Evolutionary conservation across 2,888 invertebrate genomes (phyloP).

Genomic region (Hybos culiciformis): DNA sequence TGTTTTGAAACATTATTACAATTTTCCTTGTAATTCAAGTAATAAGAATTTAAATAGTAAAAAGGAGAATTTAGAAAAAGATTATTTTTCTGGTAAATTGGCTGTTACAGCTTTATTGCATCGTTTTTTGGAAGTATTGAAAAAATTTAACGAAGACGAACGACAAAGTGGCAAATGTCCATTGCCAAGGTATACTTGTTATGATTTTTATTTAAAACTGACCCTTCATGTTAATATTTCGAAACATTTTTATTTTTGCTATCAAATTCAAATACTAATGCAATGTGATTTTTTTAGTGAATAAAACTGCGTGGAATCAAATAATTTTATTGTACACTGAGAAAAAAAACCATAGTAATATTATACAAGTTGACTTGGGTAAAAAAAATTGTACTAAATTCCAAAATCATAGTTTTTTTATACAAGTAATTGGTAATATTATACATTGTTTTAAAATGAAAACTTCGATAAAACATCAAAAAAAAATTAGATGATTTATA

Average conservation of each 20-base stretch:
- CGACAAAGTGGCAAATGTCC: conserved; percentile 73
- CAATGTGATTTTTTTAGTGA: conserved; percentile 58
- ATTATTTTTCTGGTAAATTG: conserved; percentile 53
- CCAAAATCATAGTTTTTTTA: too few species aligned
- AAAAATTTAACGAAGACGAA: conserved; percentile 74
- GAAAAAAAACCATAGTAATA: too few species aligned
- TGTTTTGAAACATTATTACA: conserved; percentile 93
- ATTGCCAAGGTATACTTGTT: conserved; percentile 50
- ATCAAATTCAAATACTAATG: too few species aligned
- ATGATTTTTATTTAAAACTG: background rate
- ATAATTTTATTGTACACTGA: conserved; percentile 85
- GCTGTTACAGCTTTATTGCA: conserved; percentile 87
- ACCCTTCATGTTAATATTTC: too few species aligned
- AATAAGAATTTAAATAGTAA: conserved; percentile 41
- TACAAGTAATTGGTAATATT: too few species aligned
- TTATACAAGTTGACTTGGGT: too few species aligned
- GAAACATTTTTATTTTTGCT: too few species aligned
- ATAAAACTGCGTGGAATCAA: conserved; percentile 83
- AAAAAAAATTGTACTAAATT: too few species aligned
- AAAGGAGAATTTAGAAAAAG: conserved; percentile 34
- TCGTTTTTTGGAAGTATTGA: conserved; percentile 84
- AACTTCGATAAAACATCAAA: too few species aligned
- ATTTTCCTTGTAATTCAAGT: conserved; percentile 76
- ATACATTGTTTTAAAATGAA: too few species aligned
- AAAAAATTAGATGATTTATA: too few species aligned